phyloP scores from a whole-genome alignment of 53 echinoderm and acorn worm genomes.

The Stichopus horrens region DNA sequence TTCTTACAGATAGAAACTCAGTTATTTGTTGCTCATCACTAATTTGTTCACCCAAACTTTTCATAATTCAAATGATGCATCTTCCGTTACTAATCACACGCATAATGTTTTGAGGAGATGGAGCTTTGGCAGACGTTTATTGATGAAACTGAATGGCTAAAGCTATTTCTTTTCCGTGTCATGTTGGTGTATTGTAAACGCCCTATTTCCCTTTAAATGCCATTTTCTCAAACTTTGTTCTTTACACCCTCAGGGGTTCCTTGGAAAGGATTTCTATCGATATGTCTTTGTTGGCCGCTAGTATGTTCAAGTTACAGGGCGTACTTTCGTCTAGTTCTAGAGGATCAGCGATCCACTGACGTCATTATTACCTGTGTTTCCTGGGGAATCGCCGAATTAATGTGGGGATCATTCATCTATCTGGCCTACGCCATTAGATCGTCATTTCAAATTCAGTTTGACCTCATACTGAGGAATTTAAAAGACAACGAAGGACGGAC shows the following conservation, averaged over 20 bases:
- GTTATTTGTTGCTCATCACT: too few relatives aligned
- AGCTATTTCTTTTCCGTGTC: too few relatives aligned
- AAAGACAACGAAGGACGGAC: neutral
- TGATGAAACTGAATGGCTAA: too few relatives aligned
- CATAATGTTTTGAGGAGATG: too few relatives aligned
- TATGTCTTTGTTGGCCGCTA: neutral
- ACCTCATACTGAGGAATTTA: neutral
- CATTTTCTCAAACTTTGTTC: too few relatives aligned
- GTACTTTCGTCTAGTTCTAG: neutral
- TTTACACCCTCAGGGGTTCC: neutral
- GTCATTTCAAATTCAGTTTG: constrained; percentile 6
- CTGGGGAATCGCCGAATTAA: neutral
- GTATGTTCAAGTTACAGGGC: neutral
- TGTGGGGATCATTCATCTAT: constrained; percentile 2
- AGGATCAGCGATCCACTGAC: neutral
- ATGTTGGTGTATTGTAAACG: too few relatives aligned
- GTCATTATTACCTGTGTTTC: neutral
- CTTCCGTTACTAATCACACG: too few relatives aligned
- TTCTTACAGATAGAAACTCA: too few relatives aligned
- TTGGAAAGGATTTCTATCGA: neutral
- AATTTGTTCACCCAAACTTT: too few relatives aligned
- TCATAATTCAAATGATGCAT: too few relatives aligned
- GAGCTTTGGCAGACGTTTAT: too few relatives aligned
- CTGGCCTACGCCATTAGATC: neutral
- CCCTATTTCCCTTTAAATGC: too few relatives aligned